Evolutionary conservation across 2,113 vertebrate genomes (phyloP).

Genomic region (Oxyruncus cristatus): DNA sequence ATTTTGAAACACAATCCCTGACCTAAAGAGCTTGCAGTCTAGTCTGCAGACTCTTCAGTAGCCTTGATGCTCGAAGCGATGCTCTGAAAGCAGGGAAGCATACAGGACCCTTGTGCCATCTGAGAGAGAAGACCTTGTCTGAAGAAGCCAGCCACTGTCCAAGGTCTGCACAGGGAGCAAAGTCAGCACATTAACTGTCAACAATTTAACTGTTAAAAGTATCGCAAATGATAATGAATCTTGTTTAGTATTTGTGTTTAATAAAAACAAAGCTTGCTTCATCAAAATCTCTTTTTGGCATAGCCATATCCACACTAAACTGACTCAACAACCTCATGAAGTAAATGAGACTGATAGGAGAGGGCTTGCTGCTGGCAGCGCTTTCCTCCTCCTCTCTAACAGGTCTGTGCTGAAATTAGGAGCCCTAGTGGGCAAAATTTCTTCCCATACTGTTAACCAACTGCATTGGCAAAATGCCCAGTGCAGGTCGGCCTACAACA

Average conservation of each 20-base stretch:
- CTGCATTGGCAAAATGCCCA: background rate
- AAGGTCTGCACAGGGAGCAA: background rate
- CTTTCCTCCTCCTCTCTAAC: background rate
- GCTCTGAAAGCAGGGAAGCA: background rate
- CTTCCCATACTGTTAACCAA: background rate
- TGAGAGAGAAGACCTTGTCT: background rate
- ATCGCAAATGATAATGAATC: background rate
- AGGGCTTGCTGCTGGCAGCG: background rate
- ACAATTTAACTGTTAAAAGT: background rate
- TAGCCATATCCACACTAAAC: background rate
- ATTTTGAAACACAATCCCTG: background rate
- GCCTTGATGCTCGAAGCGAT: background rate
- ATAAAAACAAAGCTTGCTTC: background rate
- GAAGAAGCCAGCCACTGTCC: background rate
- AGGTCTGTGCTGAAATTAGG: background rate
- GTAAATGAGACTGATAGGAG: background rate
- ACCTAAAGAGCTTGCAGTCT: background rate
- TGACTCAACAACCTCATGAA: background rate
- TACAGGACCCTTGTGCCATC: background rate
- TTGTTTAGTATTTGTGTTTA: background rate
- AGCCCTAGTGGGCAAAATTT: background rate
- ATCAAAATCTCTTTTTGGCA: background rate
- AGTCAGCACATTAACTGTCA: background rate
- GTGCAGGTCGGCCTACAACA: rapidly evolving
- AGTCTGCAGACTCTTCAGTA: background rate